A percentile compares a stretch with the other conserved stretches of the same genome.
These are phyloP conservation scores for Diorhabda sublineata DNA, from an alignment of 1,140 invertebrate species.

Conservation along the genomic window DNA sequence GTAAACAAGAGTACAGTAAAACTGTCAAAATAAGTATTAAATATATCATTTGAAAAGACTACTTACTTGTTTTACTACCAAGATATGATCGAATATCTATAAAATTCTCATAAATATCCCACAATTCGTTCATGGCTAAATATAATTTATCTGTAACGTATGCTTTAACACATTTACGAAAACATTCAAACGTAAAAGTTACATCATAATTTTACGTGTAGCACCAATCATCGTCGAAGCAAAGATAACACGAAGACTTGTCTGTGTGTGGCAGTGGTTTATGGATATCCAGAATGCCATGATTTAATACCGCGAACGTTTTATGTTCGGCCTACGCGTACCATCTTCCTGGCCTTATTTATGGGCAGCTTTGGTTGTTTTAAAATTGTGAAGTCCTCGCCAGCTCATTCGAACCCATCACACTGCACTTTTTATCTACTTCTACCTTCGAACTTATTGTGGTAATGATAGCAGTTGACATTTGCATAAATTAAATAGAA, in stretches of 20 bases:
- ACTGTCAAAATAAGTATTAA: too few species aligned
- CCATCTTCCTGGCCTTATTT: conserved; percentile 43
- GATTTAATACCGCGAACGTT: conserved; percentile 42
- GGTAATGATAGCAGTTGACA: neutral
- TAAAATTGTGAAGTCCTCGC: conserved; percentile 36
- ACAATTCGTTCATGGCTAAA: neutral
- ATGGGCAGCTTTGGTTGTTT: conserved; percentile 40
- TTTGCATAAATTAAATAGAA: neutral
- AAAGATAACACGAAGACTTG: conserved; percentile 15
- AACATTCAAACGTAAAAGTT: neutral
- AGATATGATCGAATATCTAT: neutral
- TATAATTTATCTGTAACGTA: neutral
- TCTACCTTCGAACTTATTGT: conserved; percentile 4
- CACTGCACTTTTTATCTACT: conserved; percentile 8
- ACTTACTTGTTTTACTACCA: too few species aligned
- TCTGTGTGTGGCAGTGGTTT: conserved; percentile 40
- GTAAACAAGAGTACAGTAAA: too few species aligned
- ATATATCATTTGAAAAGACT: too few species aligned
- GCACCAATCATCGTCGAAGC: neutral
- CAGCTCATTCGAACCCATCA: conserved; percentile 19
- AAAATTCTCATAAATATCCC: neutral
- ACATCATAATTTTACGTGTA: conserved; percentile 1
- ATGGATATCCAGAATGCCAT: conserved; percentile 39
- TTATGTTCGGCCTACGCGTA: conserved; percentile 43
- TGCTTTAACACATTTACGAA: conserved; percentile 2